These are phyloP conservation scores for Conistra vaccinii DNA, from an alignment of 2,888 invertebrate genomes.

Conservation along the genomic window DNA sequence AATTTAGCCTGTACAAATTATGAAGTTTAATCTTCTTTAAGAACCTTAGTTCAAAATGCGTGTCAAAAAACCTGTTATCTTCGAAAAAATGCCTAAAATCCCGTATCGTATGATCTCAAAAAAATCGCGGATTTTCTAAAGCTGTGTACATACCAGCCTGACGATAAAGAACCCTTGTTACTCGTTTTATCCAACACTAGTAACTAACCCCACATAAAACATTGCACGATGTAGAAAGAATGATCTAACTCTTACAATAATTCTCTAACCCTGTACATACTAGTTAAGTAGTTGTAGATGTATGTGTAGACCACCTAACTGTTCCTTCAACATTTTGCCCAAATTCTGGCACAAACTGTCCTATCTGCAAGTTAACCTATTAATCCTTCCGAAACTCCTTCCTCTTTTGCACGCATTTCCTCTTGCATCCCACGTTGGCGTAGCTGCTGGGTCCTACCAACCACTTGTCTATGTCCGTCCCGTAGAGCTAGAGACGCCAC, in stretches of 20 bases:
- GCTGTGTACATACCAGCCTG: constrained; percentile 78
- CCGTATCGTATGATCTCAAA: constrained; percentile 44
- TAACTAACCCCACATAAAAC: constrained; percentile 78
- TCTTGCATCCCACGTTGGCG: constrained; percentile 32
- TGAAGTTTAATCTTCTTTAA: constrained; percentile 20
- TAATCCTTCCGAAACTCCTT: constrained; percentile 44
- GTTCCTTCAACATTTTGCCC: constrained; percentile 24
- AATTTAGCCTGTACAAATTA: constrained; percentile 34
- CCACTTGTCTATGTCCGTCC: constrained; percentile 27
- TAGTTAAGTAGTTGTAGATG: constrained; percentile 63
- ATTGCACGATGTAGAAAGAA: constrained; percentile 63
- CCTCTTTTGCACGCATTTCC: constrained; percentile 60
- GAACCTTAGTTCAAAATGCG: constrained; percentile 51
- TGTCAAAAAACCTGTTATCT: constrained; percentile 30
- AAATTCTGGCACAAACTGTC: constrained; percentile 22
- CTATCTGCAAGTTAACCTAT: constrained; percentile 50
- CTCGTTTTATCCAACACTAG: constrained; percentile 85
- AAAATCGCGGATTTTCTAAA: constrained; percentile 55
- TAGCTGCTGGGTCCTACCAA: constrained; percentile 25
- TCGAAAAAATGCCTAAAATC: constrained; percentile 24
- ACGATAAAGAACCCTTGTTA: constrained; percentile 89
- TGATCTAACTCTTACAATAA: constrained; percentile 61
- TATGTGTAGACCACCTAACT: constrained; percentile 44
- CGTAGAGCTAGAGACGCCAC: constrained; percentile 59
- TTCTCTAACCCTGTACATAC: constrained; percentile 57